Evolutionary conservation across 2,113 vertebrate genomes (phyloP).

Genomic region (Rynchops niger): DNA sequence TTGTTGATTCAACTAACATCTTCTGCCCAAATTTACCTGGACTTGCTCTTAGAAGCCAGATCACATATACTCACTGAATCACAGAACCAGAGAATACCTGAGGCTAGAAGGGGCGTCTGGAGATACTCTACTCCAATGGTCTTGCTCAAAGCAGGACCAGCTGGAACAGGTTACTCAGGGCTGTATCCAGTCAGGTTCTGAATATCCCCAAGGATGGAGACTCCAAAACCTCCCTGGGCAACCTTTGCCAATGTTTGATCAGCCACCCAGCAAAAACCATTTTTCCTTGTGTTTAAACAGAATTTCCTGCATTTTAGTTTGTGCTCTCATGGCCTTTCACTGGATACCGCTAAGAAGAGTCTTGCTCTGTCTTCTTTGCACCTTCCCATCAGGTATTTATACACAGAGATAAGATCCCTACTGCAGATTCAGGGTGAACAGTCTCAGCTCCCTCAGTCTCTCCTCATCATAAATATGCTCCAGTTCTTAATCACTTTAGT

Average conservation of each 20-base stretch:
- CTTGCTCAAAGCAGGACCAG: not conserved
- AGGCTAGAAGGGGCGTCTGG: not conserved
- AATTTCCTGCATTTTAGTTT: not conserved
- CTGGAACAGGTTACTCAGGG: not conserved
- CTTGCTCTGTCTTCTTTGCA: not conserved
- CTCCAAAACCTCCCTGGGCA: not conserved
- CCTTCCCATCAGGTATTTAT: not conserved
- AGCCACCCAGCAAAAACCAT: rapidly evolving
- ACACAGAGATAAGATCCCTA: not conserved
- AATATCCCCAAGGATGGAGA: not conserved
- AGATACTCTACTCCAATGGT: not conserved
- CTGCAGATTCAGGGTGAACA: not conserved
- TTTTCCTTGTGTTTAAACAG: not conserved
- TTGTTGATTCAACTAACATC: not conserved
- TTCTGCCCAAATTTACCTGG: not conserved
- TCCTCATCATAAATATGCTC: not conserved
- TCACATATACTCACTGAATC: not conserved
- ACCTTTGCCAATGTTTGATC: not conserved
- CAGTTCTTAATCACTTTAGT: not conserved
- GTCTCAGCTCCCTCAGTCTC: not conserved
- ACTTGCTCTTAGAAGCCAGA: not conserved
- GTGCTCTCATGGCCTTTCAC: not conserved
- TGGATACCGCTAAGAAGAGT: not conserved
- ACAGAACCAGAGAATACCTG: not conserved
- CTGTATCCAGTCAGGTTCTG: rapidly evolving